Evolutionary conservation across 2,888 invertebrate genomes (phyloP).

Genomic region (Eilema caniola): DNA sequence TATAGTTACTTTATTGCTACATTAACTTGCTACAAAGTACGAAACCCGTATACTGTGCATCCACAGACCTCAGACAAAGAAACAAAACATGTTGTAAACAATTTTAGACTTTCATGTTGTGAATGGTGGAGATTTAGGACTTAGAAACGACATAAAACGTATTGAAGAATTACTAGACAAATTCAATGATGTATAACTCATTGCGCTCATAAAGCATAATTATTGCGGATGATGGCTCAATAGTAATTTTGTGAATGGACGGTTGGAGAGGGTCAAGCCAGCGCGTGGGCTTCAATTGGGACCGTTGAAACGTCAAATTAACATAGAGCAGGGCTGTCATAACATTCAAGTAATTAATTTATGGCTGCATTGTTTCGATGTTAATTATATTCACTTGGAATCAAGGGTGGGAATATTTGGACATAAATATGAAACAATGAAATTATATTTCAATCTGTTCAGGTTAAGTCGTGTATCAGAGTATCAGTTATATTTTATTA

Average conservation of each 20-base stretch:
- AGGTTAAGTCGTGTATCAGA: background rate
- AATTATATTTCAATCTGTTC: conserved; percentile 13
- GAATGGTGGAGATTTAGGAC: background rate
- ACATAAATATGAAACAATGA: conserved; percentile 8
- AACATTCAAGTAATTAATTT: conserved; percentile 41
- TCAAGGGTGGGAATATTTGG: conserved; percentile 18
- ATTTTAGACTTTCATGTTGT: background rate
- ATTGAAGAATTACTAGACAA: conserved; percentile 26
- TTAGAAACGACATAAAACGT: conserved; percentile 8
- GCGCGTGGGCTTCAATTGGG: conserved; percentile 83
- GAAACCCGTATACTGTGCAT: no score
- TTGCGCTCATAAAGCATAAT: conserved; percentile 61
- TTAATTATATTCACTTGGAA: conserved; percentile 26
- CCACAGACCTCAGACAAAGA: background rate
- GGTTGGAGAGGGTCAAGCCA: conserved; percentile 70
- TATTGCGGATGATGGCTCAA: conserved; percentile 79
- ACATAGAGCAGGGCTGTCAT: conserved; percentile 68
- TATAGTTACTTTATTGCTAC: no score
- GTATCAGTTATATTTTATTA: background rate
- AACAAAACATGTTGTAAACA: background rate
- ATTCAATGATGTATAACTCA: conserved; percentile 30
- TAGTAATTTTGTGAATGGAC: conserved; percentile 76
- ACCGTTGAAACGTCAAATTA: conserved; percentile 78
- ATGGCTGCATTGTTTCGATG: conserved; percentile 34
- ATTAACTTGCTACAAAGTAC: no score